Conservation (phyloP, 2,888 invertebrate species). For the Pycnomerus fuliginosus region DNA sequence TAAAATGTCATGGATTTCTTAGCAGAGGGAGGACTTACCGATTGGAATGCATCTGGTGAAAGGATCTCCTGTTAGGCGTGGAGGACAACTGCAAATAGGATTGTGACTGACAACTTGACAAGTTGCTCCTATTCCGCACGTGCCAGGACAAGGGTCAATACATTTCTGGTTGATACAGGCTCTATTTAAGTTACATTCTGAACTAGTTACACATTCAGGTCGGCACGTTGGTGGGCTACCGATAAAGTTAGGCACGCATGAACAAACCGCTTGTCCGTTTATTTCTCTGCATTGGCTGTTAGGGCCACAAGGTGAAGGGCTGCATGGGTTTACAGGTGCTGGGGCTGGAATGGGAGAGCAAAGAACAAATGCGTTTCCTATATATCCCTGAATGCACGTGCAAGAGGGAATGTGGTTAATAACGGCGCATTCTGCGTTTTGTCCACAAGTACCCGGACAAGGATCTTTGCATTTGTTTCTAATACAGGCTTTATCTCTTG, state of each 20-base stretch:
- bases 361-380: constrained; percentile 72
- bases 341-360: constrained; percentile 57
- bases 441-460: constrained; percentile 76
- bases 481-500: constrained; percentile 67
- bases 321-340: constrained; percentile 39
- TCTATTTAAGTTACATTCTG: constrained; percentile 65
- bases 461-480: constrained; percentile 76
- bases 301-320: constrained; percentile 74
- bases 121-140: constrained; percentile 67
- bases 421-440: constrained; percentile 72
- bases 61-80: constrained; percentile 60
- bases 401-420: constrained; percentile 79
- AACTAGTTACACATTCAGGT: constrained; percentile 67
- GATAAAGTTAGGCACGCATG: constrained; percentile 64
- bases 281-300: constrained; percentile 67
- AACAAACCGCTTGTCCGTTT: constrained; percentile 66
- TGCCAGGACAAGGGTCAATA: constrained; percentile 69
- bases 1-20: neutral
- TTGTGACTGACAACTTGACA: constrained; percentile 67
- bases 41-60: constrained; percentile 42
- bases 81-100: constrained; percentile 63
- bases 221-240: constrained; percentile 72
- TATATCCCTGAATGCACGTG: constrained; percentile 67
- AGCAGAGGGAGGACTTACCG: constrained; percentile 17
- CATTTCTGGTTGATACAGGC: constrained; percentile 71